These are phyloP conservation scores for Diphyllodes magnificus DNA, from an alignment of 2,113 vertebrate species.

Conservation along the genomic window DNA sequence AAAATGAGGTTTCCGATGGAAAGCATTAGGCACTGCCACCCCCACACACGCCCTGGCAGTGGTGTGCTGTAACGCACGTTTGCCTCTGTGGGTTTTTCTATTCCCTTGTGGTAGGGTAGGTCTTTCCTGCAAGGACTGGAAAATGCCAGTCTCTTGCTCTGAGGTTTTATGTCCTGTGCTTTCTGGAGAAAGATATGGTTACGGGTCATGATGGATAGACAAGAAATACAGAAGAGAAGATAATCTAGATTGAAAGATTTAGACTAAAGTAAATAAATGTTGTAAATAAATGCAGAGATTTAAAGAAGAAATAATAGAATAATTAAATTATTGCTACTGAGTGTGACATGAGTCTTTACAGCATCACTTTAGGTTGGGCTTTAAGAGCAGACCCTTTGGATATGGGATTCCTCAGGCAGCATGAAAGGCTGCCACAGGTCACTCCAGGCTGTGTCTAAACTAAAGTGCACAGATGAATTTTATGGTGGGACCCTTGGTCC, in stretches of 20 bases:
- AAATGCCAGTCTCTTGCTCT: fast-evolving
- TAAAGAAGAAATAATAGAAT: not conserved
- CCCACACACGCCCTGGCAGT: fast-evolving
- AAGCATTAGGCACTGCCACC: not conserved
- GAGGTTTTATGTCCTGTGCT: fast-evolving
- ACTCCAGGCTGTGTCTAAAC: not conserved
- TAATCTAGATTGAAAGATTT: not conserved
- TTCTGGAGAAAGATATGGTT: not conserved
- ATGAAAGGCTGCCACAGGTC: not conserved
- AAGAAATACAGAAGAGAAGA: not conserved
- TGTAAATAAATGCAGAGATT: not conserved
- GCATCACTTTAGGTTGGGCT: not conserved
- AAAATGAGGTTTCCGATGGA: not conserved
- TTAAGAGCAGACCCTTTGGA: not conserved
- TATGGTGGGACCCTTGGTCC: not conserved
- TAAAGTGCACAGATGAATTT: not conserved
- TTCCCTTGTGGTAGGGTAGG: not conserved
- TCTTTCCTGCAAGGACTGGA: not conserved
- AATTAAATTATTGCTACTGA: not conserved
- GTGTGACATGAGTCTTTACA: not conserved
- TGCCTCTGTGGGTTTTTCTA: not conserved
- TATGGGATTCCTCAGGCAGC: not conserved
- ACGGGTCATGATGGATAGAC: fast-evolving
- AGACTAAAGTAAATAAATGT: not conserved
- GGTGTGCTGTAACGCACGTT: not conserved